Percentiles rank a stretch among this genome's conserved stretches.
These are phyloP conservation scores for Lobophora halterata DNA, from an alignment of 2,888 invertebrate species.

Conservation along the genomic window DNA sequence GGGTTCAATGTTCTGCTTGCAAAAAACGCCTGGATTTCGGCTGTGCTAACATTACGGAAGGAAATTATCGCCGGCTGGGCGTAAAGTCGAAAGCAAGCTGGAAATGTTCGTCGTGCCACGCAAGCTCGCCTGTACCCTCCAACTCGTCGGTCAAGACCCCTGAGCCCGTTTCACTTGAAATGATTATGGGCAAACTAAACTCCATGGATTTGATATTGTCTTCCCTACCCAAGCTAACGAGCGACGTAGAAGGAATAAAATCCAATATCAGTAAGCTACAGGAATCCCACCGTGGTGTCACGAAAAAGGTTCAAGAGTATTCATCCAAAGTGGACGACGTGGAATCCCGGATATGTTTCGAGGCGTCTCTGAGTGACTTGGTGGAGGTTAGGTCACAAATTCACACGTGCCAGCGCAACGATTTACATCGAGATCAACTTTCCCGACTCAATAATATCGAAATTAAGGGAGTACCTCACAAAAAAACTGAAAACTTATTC, in stretches of 20 bases:
- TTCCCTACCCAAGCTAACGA: slow-evolving; percentile 2
- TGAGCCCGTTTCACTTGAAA: background rate
- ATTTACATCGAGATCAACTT: background rate
- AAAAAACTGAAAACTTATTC: background rate
- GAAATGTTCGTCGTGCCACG: slow-evolving; percentile 5
- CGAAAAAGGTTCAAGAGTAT: background rate
- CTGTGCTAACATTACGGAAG: too few relatives aligned
- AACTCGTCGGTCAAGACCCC: background rate
- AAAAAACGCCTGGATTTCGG: too few relatives aligned
- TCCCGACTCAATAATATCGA: background rate
- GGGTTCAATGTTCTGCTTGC: too few relatives aligned
- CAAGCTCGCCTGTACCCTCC: background rate
- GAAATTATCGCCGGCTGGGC: too few relatives aligned
- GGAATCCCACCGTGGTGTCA: background rate
- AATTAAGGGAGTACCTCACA: background rate
- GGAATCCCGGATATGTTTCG: background rate
- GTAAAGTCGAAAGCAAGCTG: too few relatives aligned
- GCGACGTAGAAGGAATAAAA: slow-evolving; percentile 4
- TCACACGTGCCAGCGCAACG: background rate
- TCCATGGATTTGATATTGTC: slow-evolving; percentile 1
- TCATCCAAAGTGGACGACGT: background rate
- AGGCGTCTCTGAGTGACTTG: background rate
- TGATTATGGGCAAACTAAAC: background rate
- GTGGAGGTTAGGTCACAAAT: background rate
- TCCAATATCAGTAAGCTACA: slow-evolving; percentile 3